Percentiles rank a stretch among this genome's conserved stretches.
These are phyloP conservation scores for Drosophila meridiana DNA, from an alignment of 2,888 invertebrate species.

Conservation along the genomic window DNA sequence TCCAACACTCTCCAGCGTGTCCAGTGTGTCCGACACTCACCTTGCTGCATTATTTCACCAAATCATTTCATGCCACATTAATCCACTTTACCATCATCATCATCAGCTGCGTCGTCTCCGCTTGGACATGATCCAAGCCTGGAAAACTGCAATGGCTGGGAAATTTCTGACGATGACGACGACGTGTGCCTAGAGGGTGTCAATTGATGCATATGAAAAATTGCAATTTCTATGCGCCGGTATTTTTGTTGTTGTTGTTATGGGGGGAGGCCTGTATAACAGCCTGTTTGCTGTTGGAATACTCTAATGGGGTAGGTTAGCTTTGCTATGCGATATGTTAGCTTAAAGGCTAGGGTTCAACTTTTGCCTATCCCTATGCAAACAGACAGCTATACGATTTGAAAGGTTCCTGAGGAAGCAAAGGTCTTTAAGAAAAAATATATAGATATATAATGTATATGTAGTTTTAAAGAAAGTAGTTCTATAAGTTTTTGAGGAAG, in stretches of 20 bases:
- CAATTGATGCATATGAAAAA: constrained; percentile 81
- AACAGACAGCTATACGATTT: background rate
- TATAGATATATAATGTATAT: too few relatives aligned
- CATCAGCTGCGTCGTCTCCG: constrained; percentile 46
- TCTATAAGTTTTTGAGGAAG: background rate
- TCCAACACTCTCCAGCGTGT: constrained; percentile 18
- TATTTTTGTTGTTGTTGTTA: constrained; percentile 28
- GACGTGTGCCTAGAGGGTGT: constrained; percentile 82
- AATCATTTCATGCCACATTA: constrained; percentile 67
- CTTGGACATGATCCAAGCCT: constrained; percentile 52
- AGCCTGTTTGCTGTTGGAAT: constrained; percentile 18
- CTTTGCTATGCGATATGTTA: background rate
- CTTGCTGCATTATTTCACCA: constrained; percentile 61
- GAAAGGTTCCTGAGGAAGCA: background rate
- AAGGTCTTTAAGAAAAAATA: too few relatives aligned
- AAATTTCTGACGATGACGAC: constrained; percentile 58
- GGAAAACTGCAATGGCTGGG: constrained; percentile 61
- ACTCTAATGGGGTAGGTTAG: constrained; percentile 16
- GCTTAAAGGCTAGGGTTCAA: too few relatives aligned
- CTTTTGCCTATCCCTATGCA: background rate
- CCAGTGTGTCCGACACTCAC: constrained; percentile 47
- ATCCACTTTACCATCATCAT: constrained; percentile 64
- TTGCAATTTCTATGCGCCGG: constrained; percentile 68
- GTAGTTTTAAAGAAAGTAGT: background rate
- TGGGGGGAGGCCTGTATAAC: constrained; percentile 36